Percentiles rank a stretch among this genome's conserved stretches.
Evolutionary conservation across 2,113 vertebrate genomes (phyloP).

Genomic region (human): DNA sequence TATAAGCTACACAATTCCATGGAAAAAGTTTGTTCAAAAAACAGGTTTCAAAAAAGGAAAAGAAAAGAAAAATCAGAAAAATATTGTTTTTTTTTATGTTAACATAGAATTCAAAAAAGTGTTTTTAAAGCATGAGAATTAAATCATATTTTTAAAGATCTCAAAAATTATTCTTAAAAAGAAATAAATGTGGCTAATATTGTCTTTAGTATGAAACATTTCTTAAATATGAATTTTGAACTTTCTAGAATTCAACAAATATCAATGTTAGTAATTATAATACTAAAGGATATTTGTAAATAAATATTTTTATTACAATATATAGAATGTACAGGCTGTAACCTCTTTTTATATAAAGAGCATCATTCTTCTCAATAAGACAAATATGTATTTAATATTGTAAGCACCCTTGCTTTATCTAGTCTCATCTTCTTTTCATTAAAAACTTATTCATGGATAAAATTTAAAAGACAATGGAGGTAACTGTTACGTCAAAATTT

Average conservation of each 20-base stretch:
- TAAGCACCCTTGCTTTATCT: background rate
- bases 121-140: constrained; percentile 1
- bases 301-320: background rate
- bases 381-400: background rate
- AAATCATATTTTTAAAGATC: background rate
- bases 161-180: background rate
- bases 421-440: background rate
- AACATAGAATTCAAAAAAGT: background rate
- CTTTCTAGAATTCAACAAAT: constrained; percentile 10
- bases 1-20: background rate
- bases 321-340: background rate
- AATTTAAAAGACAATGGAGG: background rate
- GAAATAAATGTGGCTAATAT: background rate
- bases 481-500: background rate
- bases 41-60: background rate
- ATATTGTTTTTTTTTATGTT: background rate
- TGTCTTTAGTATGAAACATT: constrained; percentile 25
- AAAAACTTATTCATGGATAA: background rate
- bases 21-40: background rate
- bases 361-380: background rate
- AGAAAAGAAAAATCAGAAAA: constrained; percentile 33
- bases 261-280: background rate
- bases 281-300: background rate
- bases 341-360: background rate
- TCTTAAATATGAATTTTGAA: constrained; percentile 41